A percentile compares a stretch with the other conserved stretches of the same genome.
These are phyloP conservation scores for Theropithecus gelada DNA, from an alignment of 2,113 vertebrate genomes.

Conservation along the genomic window DNA sequence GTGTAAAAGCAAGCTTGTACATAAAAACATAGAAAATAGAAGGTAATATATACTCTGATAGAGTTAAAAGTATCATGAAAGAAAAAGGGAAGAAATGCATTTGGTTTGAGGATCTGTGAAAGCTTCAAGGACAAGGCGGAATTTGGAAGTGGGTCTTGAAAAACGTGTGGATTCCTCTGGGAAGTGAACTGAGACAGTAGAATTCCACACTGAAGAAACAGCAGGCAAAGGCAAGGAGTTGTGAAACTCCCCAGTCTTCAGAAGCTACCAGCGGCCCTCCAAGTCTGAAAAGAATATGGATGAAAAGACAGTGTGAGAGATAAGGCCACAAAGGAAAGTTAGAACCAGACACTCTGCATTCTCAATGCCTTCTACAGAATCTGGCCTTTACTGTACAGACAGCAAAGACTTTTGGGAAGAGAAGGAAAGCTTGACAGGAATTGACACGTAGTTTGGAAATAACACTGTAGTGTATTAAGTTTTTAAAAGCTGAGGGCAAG, in stretches of 20 bases:
- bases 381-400: neutral
- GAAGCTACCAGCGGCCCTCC: neutral
- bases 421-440: neutral
- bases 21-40: neutral
- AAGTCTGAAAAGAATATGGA: neutral
- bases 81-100: neutral
- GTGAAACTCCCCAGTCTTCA: neutral
- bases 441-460: neutral
- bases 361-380: neutral
- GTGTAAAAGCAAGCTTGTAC: neutral
- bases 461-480: neutral
- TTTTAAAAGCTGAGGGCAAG: neutral
- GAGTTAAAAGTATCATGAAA: neutral
- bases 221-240: neutral
- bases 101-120: constrained; percentile 5
- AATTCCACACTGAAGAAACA: constrained; percentile 58
- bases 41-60: neutral
- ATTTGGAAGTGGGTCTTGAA: constrained; percentile 52
- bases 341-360: neutral
- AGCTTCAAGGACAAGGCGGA: constrained; percentile 50
- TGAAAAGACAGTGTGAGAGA: neutral
- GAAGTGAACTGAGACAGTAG: constrained; percentile 17
- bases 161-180: constrained; percentile 54
- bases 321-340: neutral
- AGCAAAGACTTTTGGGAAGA: neutral